Conservation (phyloP, 2,888 invertebrate species). For the Cryptus viduatorius region DNA sequence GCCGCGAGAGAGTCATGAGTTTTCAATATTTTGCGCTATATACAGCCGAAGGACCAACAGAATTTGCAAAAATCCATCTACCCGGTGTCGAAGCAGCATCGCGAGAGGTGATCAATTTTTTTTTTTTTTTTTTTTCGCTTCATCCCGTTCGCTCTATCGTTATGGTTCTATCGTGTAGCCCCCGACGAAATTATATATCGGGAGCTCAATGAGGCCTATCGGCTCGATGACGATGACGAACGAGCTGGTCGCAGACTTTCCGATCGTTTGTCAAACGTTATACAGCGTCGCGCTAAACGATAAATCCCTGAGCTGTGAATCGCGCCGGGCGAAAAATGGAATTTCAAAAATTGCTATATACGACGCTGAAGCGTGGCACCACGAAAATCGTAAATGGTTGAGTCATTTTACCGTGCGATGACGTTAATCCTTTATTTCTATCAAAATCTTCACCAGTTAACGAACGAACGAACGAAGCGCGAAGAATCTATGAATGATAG, state of each 20-base stretch:
- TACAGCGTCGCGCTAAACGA: conserved; percentile 48
- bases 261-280: conserved; percentile 68
- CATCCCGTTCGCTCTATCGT: conserved; percentile 40
- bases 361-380: not conserved
- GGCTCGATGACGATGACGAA: conserved; percentile 67
- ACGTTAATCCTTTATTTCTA: not conserved
- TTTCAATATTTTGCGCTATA: conserved; percentile 54
- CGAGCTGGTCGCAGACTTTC: conserved; percentile 62
- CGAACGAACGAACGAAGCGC: too few species aligned
- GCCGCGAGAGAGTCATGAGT: conserved; percentile 45
- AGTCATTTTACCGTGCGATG: not conserved
- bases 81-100: conserved; percentile 18
- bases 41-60: conserved; percentile 10
- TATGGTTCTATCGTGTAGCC: conserved; percentile 11
- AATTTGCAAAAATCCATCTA: conserved; percentile 39
- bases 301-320: conserved; percentile 52
- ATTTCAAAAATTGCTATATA: conserved; percentile 29
- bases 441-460: not conserved
- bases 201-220: conserved; percentile 64
- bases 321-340: conserved; percentile 36
- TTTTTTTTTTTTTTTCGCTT: conserved; percentile 32
- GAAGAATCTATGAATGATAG: too few species aligned
- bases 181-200: conserved; percentile 56
- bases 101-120: conserved; percentile 51
- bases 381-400: not conserved